These are phyloP conservation scores for Tenthredo distinguenda DNA, from an alignment of 2,888 invertebrate genomes.

Conservation along the genomic window DNA sequence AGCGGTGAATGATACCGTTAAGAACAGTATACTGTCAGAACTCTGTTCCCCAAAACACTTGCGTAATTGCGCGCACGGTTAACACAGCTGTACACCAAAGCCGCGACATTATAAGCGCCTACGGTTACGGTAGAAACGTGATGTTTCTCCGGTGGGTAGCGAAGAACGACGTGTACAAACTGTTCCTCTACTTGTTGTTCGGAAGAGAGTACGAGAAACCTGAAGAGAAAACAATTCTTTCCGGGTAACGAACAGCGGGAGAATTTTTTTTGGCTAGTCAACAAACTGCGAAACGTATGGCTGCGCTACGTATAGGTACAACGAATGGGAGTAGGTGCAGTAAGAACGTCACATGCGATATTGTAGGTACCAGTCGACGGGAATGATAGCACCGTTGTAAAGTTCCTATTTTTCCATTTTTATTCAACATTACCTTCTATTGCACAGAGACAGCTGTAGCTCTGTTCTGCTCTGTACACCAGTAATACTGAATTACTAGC, in stretches of 20 bases:
- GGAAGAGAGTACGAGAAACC: neutral
- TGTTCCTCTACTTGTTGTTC: neutral
- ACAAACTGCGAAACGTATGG: neutral
- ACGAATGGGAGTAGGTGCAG: neutral
- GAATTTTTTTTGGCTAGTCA: slow-evolving; percentile 15
- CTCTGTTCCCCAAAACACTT: slow-evolving; percentile 30
- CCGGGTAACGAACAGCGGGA: neutral
- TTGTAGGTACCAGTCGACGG: neutral
- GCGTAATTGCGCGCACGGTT: slow-evolving; percentile 38
- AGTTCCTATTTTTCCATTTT: neutral
- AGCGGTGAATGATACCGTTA: slow-evolving; percentile 39
- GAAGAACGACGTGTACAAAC: slow-evolving; percentile 11
- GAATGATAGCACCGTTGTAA: neutral
- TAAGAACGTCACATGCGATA: neutral
- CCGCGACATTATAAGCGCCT: neutral
- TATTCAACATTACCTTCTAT: neutral
- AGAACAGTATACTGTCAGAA: slow-evolving; percentile 24
- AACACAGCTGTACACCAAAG: slow-evolving; percentile 33
- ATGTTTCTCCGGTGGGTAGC: neutral
- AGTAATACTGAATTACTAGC: neutral
- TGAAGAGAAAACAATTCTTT: slow-evolving; percentile 20
- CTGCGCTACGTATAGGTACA: neutral
- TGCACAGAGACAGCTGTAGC: neutral
- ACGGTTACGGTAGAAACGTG: neutral
- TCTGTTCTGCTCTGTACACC: neutral